Evolutionary conservation across 1,140 invertebrate genomes (phyloP).

Genomic region (fruit fly (Drosophila melanogaster)): Release_6_plus_ISO1_MT NC_004354.4:16448501-16449000

Average conservation of each 20-base stretch:
- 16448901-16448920: conserved; percentile 37
- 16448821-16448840: conserved; percentile 25
- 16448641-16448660: conserved; percentile 52
- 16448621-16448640: conserved; percentile 14
- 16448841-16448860: conserved; percentile 61
- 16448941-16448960: conserved; percentile 41
- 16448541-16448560: too few relatives aligned
- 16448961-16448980: conserved; percentile 42
- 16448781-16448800: conserved; percentile 34
- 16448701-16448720: conserved; percentile 85
- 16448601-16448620: conserved; percentile 62
- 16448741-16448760: conserved; percentile 66
- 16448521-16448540: too few relatives aligned
- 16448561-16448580: neutral
- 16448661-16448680: conserved; percentile 83
- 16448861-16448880: conserved; percentile 79
- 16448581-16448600: conserved; percentile 31
- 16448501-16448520: too few relatives aligned
- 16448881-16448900: conserved; percentile 65
- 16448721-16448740: conserved; percentile 85
- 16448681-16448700: conserved; percentile 85
- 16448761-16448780: conserved; percentile 7
- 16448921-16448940: conserved; percentile 32
- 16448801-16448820: conserved; percentile 26
- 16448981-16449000: conserved; percentile 51